A percentile compares a stretch with the other conserved stretches of the same genome.
phyloP scores from a whole-genome alignment of 2,888 invertebrate genomes.

The Synanthedon vespiformis region DNA sequence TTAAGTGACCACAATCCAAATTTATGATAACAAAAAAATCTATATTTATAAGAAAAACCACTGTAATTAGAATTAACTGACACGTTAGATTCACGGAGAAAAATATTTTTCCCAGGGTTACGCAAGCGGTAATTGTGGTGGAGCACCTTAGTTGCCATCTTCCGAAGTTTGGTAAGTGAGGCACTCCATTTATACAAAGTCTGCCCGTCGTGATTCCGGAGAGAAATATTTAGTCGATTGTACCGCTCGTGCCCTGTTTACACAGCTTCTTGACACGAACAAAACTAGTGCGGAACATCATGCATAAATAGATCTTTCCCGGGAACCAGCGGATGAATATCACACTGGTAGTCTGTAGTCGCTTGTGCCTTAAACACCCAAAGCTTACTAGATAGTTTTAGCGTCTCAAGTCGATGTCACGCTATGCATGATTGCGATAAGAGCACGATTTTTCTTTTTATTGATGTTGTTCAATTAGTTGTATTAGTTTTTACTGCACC shows the following conservation, averaged over 20 bases:
- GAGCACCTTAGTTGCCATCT: constrained; percentile 71
- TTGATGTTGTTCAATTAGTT: constrained; percentile 1
- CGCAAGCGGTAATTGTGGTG: constrained; percentile 71
- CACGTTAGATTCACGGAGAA: constrained; percentile 71
- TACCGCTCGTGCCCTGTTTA: constrained; percentile 60
- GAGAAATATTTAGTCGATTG: constrained; percentile 71
- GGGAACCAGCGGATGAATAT: constrained; percentile 64
- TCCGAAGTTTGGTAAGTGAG: constrained; percentile 71
- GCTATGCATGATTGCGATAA: constrained; percentile 67
- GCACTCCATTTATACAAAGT: constrained; percentile 68
- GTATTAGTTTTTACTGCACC: neutral
- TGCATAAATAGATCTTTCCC: constrained; percentile 69
- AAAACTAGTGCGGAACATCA: constrained; percentile 62
- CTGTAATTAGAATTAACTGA: constrained; percentile 59
- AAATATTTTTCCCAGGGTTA: constrained; percentile 71
- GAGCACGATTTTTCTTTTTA: constrained; percentile 43
- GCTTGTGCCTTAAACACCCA: constrained; percentile 42
- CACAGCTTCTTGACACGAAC: constrained; percentile 53
- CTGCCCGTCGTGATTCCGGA: constrained; percentile 69
- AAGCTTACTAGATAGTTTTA: constrained; percentile 46
- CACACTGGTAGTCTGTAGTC: constrained; percentile 57
- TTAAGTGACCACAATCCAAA: constrained; percentile 51
- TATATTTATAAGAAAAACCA: constrained; percentile 50
- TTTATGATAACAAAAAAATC: constrained; percentile 39
- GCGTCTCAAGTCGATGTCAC: constrained; percentile 58